These are phyloP conservation scores for Hemicordylus capensis DNA, from an alignment of 2,113 vertebrate species.

Conservation along the genomic window DNA sequence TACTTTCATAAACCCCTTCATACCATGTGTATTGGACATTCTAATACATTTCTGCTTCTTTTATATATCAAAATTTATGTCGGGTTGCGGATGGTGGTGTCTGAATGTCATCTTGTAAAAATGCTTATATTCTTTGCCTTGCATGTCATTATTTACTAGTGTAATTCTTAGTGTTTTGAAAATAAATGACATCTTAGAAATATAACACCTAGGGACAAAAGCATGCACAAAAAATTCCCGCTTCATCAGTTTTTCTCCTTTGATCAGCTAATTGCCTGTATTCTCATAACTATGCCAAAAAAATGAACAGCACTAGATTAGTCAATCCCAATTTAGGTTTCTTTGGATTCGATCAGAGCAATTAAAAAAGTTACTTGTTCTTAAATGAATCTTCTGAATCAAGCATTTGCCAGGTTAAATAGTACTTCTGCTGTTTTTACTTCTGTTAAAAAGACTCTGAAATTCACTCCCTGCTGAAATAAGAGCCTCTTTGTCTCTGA, in stretches of 20 bases:
- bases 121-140: conserved; percentile 39
- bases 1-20: too few relatives aligned
- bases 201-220: conserved; percentile 51
- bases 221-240: conserved; percentile 28
- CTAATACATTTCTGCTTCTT: too few relatives aligned
- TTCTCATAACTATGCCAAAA: conserved; percentile 70
- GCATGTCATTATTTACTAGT: conserved; percentile 54
- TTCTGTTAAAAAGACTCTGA: conserved; percentile 55
- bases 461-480: too few relatives aligned
- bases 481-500: too few relatives aligned
- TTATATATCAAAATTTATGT: background rate
- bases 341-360: conserved; percentile 68
- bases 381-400: conserved; percentile 68
- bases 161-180: conserved; percentile 58
- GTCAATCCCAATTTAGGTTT: conserved; percentile 68
- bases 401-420: conserved; percentile 57
- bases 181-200: conserved; percentile 67
- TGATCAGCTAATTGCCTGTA: conserved; percentile 73
- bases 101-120: conserved; percentile 49
- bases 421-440: conserved; percentile 46
- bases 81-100: background rate
- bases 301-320: conserved; percentile 61
- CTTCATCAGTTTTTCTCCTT: conserved; percentile 66
- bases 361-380: conserved; percentile 67
- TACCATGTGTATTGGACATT: too few relatives aligned